A percentile compares a stretch with the other conserved stretches of the same genome.
These are phyloP conservation scores for Heliocidaris tuberculata DNA, from an alignment of 35 echinoderm and acorn worm species.

Conservation along the genomic window DNA sequence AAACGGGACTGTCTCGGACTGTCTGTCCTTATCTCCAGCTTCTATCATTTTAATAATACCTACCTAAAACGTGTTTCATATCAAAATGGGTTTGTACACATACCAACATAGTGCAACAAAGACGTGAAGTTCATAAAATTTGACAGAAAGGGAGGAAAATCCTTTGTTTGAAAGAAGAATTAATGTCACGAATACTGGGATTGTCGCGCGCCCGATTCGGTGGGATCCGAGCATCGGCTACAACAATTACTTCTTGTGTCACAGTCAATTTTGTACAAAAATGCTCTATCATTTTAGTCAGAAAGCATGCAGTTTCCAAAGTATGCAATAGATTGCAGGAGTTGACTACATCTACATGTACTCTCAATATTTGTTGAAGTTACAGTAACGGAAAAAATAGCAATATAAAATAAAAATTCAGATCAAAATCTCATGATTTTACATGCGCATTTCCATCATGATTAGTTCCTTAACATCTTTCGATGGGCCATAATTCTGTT, in stretches of 20 bases:
- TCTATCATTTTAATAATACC: not conserved
- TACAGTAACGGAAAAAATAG: not conserved
- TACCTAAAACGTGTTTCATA: not conserved
- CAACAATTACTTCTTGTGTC: not conserved
- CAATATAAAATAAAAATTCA: too few species aligned
- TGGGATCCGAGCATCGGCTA: not conserved
- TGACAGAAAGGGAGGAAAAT: conserved; percentile 1
- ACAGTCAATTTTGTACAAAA: not conserved
- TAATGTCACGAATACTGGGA: not conserved
- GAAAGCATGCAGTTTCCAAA: not conserved
- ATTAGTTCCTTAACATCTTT: too few species aligned
- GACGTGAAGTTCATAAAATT: not conserved
- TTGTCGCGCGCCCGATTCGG: not conserved
- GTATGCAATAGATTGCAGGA: too few species aligned
- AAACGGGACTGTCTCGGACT: not conserved
- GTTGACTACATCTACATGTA: not conserved
- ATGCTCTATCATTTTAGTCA: not conserved
- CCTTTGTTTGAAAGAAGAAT: not conserved
- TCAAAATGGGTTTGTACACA: not conserved
- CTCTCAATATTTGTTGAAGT: not conserved
- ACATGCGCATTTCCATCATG: too few species aligned
- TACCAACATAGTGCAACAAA: not conserved
- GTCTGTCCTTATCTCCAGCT: not conserved
- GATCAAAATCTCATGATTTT: too few species aligned
- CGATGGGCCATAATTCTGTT: not conserved